Percentiles rank a stretch among this genome's conserved stretches.
These are phyloP conservation scores for Adineta ricciae DNA, from an alignment of 2,888 invertebrate species.

Conservation along the genomic window DNA sequence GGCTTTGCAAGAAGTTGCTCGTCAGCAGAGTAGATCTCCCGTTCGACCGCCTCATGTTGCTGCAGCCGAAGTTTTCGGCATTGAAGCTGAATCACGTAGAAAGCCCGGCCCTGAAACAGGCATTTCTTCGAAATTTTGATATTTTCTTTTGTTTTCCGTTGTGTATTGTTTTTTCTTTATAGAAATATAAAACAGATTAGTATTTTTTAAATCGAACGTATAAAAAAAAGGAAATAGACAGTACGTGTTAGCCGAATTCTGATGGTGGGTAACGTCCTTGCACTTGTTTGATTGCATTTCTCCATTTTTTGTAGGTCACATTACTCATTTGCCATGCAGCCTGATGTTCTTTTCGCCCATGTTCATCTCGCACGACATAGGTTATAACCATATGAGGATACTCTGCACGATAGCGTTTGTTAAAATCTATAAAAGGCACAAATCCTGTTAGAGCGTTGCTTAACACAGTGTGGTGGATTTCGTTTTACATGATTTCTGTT, in stretches of 20 bases:
- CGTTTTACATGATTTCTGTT: background rate
- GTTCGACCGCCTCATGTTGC: background rate
- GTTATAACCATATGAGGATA: background rate
- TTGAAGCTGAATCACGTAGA: background rate
- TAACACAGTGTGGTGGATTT: background rate
- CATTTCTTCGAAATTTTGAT: background rate
- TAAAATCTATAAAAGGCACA: background rate
- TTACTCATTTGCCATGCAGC: background rate
- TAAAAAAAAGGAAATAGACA: background rate
- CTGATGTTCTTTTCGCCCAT: background rate
- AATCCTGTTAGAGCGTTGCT: no score
- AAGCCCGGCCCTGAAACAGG: background rate
- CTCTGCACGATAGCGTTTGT: background rate
- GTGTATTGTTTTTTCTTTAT: background rate
- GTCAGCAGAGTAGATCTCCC: background rate
- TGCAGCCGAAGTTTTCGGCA: background rate
- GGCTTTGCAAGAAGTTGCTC: background rate
- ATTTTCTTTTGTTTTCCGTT: background rate
- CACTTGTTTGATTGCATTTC: background rate
- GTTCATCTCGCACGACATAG: background rate
- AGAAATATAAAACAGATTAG: background rate
- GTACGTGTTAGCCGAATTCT: background rate
- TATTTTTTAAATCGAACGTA: no score
- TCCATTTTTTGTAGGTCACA: background rate
- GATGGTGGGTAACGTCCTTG: background rate